A percentile compares a stretch with the other conserved stretches of the same genome.
Evolutionary conservation across 2,113 vertebrate species (phyloP).

Genomic region (Ailurus styani): DNA sequence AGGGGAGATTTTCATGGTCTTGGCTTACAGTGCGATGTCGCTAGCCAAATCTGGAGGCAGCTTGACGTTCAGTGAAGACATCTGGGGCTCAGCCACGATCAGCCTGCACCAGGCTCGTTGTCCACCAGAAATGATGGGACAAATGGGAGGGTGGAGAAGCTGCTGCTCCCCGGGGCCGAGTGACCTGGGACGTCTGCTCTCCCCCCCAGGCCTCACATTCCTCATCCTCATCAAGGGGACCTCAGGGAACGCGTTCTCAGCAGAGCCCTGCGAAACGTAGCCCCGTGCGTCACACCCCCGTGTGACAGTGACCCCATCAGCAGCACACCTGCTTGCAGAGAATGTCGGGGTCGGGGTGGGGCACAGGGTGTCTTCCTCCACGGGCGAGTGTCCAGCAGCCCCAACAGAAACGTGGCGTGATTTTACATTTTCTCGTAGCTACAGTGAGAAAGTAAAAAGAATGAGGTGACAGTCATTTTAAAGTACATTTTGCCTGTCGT

Average conservation of each 20-base stretch:
- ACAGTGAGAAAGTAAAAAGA: neutral
- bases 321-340: neutral
- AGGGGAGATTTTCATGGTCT: neutral
- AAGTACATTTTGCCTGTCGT: neutral
- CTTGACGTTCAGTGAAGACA: neutral
- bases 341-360: fast-evolving
- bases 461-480: neutral
- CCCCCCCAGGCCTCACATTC: neutral
- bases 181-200: neutral
- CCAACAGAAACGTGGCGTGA: too few species aligned
- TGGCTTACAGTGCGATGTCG: neutral
- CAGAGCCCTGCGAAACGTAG: neutral
- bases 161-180: neutral
- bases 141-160: neutral
- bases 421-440: neutral
- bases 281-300: too few species aligned
- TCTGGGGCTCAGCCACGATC: neutral
- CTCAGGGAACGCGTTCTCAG: neutral
- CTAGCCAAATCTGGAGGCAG: neutral
- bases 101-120: neutral
- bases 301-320: fast-evolving
- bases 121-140: neutral
- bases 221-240: neutral
- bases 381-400: neutral
- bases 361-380: neutral